These are phyloP conservation scores for Trachurus trachurus DNA, from an alignment of 2,797 vertebrate species.

Conservation along the genomic window DNA sequence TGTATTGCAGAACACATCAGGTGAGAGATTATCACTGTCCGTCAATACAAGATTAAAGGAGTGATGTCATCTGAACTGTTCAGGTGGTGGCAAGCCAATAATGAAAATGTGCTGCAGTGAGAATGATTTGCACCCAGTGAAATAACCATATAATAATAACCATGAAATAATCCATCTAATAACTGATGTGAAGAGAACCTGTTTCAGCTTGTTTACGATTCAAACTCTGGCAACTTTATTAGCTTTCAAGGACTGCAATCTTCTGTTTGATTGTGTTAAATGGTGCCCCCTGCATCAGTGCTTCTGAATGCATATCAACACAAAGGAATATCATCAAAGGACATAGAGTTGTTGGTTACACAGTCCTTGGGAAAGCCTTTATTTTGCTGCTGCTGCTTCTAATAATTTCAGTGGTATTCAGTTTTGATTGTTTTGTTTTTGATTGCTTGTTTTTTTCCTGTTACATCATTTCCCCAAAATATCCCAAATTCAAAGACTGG, in stretches of 20 bases:
- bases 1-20: conserved; percentile 26
- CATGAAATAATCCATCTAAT: too few species aligned
- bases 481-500: conserved; percentile 31
- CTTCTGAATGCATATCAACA: conserved; percentile 31
- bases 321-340: conserved; percentile 44
- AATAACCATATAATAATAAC: too few species aligned
- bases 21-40: conserved; percentile 31
- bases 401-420: conserved; percentile 48
- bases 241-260: conserved; percentile 33
- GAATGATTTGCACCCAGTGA: not conserved
- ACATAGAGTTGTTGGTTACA: conserved; percentile 38
- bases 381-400: conserved; percentile 12
- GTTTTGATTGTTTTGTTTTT: conserved; percentile 59
- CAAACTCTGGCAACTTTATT: conserved; percentile 18
- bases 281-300: conserved; percentile 30
- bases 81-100: conserved; percentile 4
- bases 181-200: not conserved
- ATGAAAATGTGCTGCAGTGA: conserved; percentile 12
- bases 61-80: conserved; percentile 31
- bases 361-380: conserved; percentile 42
- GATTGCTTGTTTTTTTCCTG: conserved; percentile 48
- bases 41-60: conserved; percentile 42
- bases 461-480: conserved; percentile 51
- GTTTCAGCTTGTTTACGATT: conserved; percentile 28
- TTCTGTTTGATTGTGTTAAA: conserved; percentile 50